These are phyloP conservation scores for Glaucidium brasilianum DNA, from an alignment of 2,113 vertebrate species.

Conservation along the genomic window DNA sequence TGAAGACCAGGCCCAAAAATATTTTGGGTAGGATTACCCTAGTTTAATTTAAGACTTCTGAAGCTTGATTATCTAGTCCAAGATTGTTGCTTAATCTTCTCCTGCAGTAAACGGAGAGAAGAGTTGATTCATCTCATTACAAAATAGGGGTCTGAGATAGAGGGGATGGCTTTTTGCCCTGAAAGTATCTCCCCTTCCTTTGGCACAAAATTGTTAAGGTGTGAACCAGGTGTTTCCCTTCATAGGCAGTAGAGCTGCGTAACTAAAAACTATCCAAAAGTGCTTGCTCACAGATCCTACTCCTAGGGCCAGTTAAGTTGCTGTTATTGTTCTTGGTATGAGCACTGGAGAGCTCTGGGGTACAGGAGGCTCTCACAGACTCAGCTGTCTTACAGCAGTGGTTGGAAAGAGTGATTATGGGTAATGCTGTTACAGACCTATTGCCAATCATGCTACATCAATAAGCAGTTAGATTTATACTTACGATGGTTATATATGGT, in stretches of 20 bases:
- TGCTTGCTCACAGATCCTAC: background rate
- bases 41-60: background rate
- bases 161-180: background rate
- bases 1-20: background rate
- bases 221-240: background rate
- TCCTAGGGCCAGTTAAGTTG: background rate
- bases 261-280: background rate
- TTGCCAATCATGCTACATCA: background rate
- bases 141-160: background rate
- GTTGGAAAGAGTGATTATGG: background rate
- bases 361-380: background rate
- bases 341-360: background rate
- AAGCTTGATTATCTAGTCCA: background rate
- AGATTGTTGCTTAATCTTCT: background rate
- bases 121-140: background rate
- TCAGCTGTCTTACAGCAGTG: background rate
- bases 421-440: background rate
- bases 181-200: background rate
- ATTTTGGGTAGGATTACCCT: background rate
- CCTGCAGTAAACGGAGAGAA: background rate
- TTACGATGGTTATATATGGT: background rate
- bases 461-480: background rate
- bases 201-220: background rate
- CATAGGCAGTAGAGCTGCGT: background rate
- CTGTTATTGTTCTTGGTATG: background rate